Conservation (phyloP, 2,113 vertebrate species). For the Ia io region DNA sequence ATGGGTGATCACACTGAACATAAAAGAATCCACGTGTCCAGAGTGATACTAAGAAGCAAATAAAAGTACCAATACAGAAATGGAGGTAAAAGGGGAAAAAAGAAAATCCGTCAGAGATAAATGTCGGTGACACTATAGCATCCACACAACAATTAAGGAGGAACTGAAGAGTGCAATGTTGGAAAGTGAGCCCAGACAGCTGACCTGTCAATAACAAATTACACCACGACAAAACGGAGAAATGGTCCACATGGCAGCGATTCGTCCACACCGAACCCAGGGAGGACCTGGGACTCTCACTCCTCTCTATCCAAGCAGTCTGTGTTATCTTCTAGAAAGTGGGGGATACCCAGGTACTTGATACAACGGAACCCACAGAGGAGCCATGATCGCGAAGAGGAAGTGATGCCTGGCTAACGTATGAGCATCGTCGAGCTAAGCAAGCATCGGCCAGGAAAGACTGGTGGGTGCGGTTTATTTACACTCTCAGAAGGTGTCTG, state of each 20-base stretch:
- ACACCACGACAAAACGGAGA: not conserved
- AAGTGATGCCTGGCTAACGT: not conserved
- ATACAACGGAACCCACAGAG: not conserved
- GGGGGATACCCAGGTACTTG: not conserved
- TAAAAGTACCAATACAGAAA: no score
- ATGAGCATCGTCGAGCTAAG: not conserved
- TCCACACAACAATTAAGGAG: not conserved
- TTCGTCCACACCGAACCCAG: not conserved
- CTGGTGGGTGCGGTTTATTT: not conserved
- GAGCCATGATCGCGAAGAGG: not conserved
- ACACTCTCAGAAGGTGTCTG: conserved; percentile 22
- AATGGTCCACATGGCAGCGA: not conserved
- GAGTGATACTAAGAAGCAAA: no score
- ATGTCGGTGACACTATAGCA: not conserved
- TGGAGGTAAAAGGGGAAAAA: no score
- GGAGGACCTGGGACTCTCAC: not conserved
- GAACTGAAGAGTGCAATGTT: conserved; percentile 6
- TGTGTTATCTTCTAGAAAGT: not conserved
- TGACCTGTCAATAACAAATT: not conserved
- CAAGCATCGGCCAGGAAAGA: not conserved
- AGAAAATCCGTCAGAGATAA: not conserved
- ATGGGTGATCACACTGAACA: no score
- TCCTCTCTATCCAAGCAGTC: not conserved
- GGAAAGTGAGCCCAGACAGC: not conserved
- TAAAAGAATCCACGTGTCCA: no score